A percentile compares a stretch with the other conserved stretches of the same genome.
Conservation (phyloP, 2,797 vertebrate species). For the Serranus cabrilla region DNA sequence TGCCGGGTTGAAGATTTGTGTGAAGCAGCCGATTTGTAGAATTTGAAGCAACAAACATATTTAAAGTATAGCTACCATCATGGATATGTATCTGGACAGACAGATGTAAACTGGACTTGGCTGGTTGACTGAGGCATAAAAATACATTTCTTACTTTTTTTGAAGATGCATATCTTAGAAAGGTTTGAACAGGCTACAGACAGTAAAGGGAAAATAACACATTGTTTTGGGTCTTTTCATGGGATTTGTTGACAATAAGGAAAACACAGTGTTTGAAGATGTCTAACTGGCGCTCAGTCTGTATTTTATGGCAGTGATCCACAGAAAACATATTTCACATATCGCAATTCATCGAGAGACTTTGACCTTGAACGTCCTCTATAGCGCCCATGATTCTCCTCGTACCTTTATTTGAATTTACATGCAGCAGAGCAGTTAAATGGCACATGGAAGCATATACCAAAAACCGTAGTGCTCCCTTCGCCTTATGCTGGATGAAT, state of each 20-base stretch:
- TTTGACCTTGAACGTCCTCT: constrained; percentile 23
- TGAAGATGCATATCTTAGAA: not conserved
- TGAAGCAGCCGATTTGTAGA: no score
- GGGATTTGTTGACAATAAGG: not conserved
- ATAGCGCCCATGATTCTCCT: not conserved
- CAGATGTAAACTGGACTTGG: no score
- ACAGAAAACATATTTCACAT: constrained; percentile 13
- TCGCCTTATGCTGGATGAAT: constrained; percentile 62
- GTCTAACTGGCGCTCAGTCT: not conserved
- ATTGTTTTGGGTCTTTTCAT: not conserved
- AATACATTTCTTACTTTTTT: not conserved
- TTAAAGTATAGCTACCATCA: no score
- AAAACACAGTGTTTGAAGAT: not conserved
- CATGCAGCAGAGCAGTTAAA: constrained; percentile 13
- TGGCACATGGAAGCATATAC: constrained; percentile 23
- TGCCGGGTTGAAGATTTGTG: no score
- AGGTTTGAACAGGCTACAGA: not conserved
- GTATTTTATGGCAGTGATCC: not conserved
- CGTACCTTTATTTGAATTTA: constrained; percentile 9
- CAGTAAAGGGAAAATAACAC: not conserved
- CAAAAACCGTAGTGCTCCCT: constrained; percentile 27
- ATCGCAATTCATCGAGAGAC: not conserved
- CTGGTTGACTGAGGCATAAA: no score
- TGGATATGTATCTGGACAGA: no score
- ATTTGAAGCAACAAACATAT: no score